Evolutionary conservation across 1,140 invertebrate species (phyloP), one percentile per base, ranked within the genome.

Genomic region (Drosophila biarmipes): DNA sequence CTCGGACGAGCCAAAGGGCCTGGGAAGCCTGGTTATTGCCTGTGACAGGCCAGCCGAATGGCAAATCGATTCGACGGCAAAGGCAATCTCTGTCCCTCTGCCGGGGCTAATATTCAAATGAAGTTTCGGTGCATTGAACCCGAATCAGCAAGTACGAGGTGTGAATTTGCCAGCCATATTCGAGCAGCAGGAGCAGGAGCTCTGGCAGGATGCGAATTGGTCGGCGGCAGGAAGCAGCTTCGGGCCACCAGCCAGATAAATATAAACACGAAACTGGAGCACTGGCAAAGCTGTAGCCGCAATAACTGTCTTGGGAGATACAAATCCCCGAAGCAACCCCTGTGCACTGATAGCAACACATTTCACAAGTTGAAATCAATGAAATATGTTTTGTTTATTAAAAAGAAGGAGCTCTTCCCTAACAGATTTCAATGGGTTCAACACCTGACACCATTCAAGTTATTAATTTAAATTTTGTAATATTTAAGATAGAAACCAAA

Each of bases 41-140:
- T 48, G 73, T 64, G 80, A 75, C 80, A 67, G 63, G 53, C 53
- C 54, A 62, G 49, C 58, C 38, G 69, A 79, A 86, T 76, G 48
- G 69, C 78, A 78, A 86, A 87, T 82, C 69, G 66, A 86, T 87
- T 77, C 14, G 29, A 31, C 10, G 29, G 29, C 29, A 38, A 79
- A 67, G 84, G 75, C 66, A 84, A 71, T 78, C 62, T 49, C 42
- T 35, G 29, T n/a, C 42, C 19, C 40, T 49, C 46, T 19, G 42
- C 42, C 34, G 29, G 61, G 46, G 54, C 80, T 76, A 76, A 84
- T 84, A 84, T 84, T 72, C 63, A 69, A 86, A 86, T 78, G 68
- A 67, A 74, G 78, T 81, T 81, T 49, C 42, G 17, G 81, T 56
- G 43, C 81, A 69, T 82, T 87, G 82, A 87, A 87, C 82, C 45